Base-by-base conservation (phyloP, 2,888 invertebrate species). In the Protodeltote pygarga region DNA sequence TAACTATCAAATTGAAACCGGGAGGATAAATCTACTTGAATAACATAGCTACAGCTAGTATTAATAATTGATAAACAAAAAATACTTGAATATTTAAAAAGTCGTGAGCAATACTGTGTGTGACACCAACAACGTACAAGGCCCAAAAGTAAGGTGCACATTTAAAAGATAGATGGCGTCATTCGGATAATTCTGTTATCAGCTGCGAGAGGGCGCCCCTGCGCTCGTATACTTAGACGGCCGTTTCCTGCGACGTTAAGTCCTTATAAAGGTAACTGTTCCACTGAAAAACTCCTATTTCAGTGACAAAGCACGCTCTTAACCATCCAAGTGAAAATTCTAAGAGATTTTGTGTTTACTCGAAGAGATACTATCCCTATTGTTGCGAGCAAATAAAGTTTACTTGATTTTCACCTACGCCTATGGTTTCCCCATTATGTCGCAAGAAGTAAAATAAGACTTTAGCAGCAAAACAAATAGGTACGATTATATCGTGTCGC, bases 171-270 rank as follows among this genome's bases (percentile, higher is more conserved):
- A 92, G 93, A 94, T 93, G 90, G 92, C 87, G 89, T 92, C 89
- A 93, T 94, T 94, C 88, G 92, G 93, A 93, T 93, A 93, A 93
- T 94, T 93, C 93, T 92, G 93, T 93, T 94, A 94, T 93, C 93
- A 93, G 87, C 88, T 81, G 83, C 71, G 83, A 83, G 88, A 90
- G 89, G 87, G 88, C 86, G 83, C 85, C 85, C 83, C 81, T 78
- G 79, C 75, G 81, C 84, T 86, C 87, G 87, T 89, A 85, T 86
- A 85, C 89, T 87, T 82, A 84, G 84, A 85, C 77, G 87, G 82
- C 87, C 85, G 86, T 89, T 89, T 86, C 84, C 83, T 82, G 76
- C 81, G 85, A 87, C 86, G 85, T 87, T 87, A 89, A 87, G 86
- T 83, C 85, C 86, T 87, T 86, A 87, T 86, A 86, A 88, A 88